Percentiles rank a stretch among this genome's conserved stretches.
Evolutionary conservation across 2,797 vertebrate genomes (phyloP).

Genomic region (Muscicapa comitata): DNA sequence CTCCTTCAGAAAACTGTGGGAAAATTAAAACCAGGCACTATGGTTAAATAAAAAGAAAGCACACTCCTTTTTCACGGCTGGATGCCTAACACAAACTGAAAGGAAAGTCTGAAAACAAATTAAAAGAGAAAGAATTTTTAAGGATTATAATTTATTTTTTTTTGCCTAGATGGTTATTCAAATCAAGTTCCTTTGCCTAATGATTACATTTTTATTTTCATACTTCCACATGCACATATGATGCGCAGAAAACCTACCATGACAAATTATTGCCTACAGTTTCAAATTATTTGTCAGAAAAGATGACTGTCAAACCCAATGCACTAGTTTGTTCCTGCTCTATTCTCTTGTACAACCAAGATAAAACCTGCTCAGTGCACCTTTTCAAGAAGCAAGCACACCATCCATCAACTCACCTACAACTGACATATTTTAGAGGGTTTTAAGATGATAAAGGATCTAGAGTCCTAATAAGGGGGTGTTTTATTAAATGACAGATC

Average conservation of each 20-base stretch:
- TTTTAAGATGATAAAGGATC: neutral
- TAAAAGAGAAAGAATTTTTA: neutral
- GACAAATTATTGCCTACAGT: neutral
- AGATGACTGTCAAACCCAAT: neutral
- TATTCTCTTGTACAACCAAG: neutral
- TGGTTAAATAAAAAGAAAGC: neutral
- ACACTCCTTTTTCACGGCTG: neutral
- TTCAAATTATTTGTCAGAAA: constrained; percentile 6
- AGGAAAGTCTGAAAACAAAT: neutral
- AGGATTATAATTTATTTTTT: neutral
- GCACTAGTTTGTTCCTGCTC: neutral
- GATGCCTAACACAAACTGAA: neutral
- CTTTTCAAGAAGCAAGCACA: neutral
- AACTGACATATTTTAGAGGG: neutral
- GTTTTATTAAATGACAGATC: neutral
- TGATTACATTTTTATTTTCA: neutral
- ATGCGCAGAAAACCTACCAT: neutral
- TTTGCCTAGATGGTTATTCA: neutral
- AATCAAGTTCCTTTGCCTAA: neutral
- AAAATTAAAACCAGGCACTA: neutral
- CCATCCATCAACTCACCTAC: neutral
- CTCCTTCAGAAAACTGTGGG: neutral
- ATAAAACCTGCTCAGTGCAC: neutral
- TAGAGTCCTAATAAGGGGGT: neutral
- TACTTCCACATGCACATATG: neutral